A percentile compares a stretch with the other conserved stretches of the same genome.
phyloP scores from a whole-genome alignment of 2,797 vertebrate species.

The Melanotaenia parkinsoni region DNA sequence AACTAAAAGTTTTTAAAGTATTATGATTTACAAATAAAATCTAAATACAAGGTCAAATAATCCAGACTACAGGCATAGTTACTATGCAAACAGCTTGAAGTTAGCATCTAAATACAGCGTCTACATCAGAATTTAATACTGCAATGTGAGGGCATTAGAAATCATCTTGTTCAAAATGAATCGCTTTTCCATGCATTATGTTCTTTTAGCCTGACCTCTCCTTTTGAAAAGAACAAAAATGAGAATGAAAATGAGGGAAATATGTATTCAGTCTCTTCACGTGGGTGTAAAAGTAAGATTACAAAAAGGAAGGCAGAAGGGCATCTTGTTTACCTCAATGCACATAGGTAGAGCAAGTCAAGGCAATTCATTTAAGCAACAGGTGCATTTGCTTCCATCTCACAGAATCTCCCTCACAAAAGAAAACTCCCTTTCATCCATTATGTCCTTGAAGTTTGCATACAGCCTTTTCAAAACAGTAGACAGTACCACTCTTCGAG shows the following conservation, averaged over 20 bases:
- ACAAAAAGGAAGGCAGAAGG: slow-evolving; percentile 16
- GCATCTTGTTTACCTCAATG: slow-evolving; percentile 17
- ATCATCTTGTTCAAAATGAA: slow-evolving; percentile 12
- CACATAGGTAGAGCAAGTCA: slow-evolving; percentile 22
- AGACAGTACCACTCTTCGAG: slow-evolving; percentile 25
- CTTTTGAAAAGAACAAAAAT: slow-evolving; percentile 16
- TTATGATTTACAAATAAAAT: slow-evolving; percentile 24
- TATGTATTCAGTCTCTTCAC: slow-evolving; percentile 11
- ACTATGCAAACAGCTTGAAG: slow-evolving; percentile 11
- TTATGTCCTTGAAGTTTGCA: slow-evolving; percentile 46
- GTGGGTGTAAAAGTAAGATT: slow-evolving; percentile 13
- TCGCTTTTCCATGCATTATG: slow-evolving; percentile 4
- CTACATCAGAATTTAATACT: slow-evolving; percentile 10
- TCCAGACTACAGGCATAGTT: slow-evolving; percentile 3
- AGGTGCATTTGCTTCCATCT: slow-evolving; percentile 35
- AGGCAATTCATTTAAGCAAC: slow-evolving; percentile 39
- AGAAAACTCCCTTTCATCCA: slow-evolving; percentile 38
- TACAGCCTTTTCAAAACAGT: slow-evolving; percentile 34
- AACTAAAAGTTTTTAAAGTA: slow-evolving; percentile 11
- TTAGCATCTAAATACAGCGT: not conserved
- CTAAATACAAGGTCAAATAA: slow-evolving; percentile 37
- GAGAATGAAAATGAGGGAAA: slow-evolving; percentile 5
- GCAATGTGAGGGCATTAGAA: not conserved
- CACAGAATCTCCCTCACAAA: slow-evolving; percentile 36
- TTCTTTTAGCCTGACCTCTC: slow-evolving; percentile 20